These are phyloP conservation scores for Eupithecia dodoneata DNA, from an alignment of 2,888 invertebrate genomes.

Conservation along the genomic window DNA sequence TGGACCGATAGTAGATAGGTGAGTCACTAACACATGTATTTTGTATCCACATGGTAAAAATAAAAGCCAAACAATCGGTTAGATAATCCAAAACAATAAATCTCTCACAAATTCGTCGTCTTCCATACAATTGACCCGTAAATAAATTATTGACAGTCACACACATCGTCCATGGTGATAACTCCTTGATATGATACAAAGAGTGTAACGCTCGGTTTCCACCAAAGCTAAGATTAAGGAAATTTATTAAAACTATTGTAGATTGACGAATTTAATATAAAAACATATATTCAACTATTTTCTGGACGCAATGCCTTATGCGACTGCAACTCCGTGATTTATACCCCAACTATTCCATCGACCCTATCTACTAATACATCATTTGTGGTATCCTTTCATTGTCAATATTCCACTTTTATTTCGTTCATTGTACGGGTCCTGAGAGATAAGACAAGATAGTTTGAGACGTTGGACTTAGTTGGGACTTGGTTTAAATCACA, in stretches of 20 bases:
- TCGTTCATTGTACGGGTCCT: constrained; percentile 34
- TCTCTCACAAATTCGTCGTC: constrained; percentile 41
- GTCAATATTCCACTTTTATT: constrained; percentile 46
- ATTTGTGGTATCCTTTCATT: constrained; percentile 49
- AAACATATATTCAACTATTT: neutral
- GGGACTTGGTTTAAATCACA: constrained; percentile 13
- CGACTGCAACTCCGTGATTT: constrained; percentile 44
- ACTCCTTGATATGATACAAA: constrained; percentile 45
- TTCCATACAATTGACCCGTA: constrained; percentile 52
- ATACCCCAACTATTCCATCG: constrained; percentile 42
- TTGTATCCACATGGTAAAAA: constrained; percentile 1
- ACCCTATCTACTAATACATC: constrained; percentile 48
- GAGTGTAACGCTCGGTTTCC: neutral
- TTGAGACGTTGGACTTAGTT: constrained; percentile 23
- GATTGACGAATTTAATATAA: too few relatives aligned
- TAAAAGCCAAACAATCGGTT: constrained; percentile 29
- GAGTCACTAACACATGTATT: too few relatives aligned
- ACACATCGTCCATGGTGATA: constrained; percentile 45
- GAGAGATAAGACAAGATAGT: constrained; percentile 42
- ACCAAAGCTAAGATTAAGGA: neutral
- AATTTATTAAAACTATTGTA: too few relatives aligned
- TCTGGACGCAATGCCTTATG: constrained; percentile 32
- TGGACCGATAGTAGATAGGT: too few relatives aligned
- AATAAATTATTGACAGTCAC: constrained; percentile 53
- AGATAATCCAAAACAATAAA: constrained; percentile 39